Conservation (phyloP, 2,888 invertebrate species). For the Plutella xylostella region DNA sequence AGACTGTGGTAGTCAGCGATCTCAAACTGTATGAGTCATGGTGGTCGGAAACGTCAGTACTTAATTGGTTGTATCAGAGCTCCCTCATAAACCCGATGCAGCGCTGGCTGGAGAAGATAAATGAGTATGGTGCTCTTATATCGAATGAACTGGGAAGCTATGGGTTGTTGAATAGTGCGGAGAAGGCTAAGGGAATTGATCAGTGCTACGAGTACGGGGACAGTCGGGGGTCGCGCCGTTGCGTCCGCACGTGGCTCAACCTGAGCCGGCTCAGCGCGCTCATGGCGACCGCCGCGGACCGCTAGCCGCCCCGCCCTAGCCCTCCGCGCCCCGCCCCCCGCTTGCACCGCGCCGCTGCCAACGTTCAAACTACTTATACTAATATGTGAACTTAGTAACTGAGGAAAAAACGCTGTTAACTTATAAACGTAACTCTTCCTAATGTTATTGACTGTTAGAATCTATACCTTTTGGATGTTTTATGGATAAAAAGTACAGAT, state of each 20-base stretch:
- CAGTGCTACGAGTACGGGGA: slow-evolving; percentile 13
- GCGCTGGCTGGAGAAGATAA: slow-evolving; percentile 45
- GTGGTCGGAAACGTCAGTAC: slow-evolving; percentile 38
- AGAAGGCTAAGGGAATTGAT: neutral
- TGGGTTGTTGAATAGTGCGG: neutral
- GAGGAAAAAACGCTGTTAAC: too few species aligned
- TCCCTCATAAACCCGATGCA: slow-evolving; percentile 45
- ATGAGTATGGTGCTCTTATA: slow-evolving; percentile 31
- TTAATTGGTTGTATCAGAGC: slow-evolving; percentile 47
- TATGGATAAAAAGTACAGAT: too few species aligned
- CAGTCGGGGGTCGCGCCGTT: slow-evolving; percentile 18
- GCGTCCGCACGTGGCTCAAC: slow-evolving; percentile 36
- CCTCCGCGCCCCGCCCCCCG: too few species aligned
- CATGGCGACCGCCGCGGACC: slow-evolving; percentile 39
- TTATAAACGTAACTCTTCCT: too few species aligned
- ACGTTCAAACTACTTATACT: too few species aligned
- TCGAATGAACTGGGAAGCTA: slow-evolving; percentile 10
- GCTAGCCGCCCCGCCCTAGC: slow-evolving; percentile 22
- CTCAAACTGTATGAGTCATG: slow-evolving; percentile 34
- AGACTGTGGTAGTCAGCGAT: slow-evolving; percentile 26
- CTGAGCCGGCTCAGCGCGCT: slow-evolving; percentile 38
- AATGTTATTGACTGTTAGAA: too few species aligned
- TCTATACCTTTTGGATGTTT: too few species aligned
- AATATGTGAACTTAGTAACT: too few species aligned
- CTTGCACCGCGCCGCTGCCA: too few species aligned